A percentile compares a stretch with the other conserved stretches of the same genome.
These are phyloP conservation scores for Drosophila siamana DNA, from an alignment of 2,888 invertebrate genomes.

Conservation along the genomic window DNA sequence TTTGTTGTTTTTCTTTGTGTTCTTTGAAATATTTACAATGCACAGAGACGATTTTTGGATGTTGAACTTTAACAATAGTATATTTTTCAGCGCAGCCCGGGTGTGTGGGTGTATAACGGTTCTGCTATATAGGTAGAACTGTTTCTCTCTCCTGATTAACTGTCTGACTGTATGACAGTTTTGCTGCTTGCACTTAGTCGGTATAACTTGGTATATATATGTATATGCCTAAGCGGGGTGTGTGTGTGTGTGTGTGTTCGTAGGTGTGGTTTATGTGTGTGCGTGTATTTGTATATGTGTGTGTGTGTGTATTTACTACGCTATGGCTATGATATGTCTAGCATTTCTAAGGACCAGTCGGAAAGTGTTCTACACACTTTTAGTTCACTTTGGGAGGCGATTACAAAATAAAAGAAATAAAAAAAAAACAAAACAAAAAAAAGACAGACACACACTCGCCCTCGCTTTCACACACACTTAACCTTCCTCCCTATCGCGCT, in stretches of 20 bases:
- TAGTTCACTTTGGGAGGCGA: constrained; percentile 22
- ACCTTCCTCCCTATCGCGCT: background rate
- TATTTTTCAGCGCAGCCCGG: constrained; percentile 25
- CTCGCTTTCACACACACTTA: background rate
- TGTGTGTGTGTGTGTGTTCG: constrained; percentile 13
- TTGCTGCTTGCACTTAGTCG: constrained; percentile 42
- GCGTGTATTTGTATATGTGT: background rate
- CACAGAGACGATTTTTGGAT: constrained; percentile 26
- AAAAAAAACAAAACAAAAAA: constrained; percentile 13
- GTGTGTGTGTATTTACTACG: constrained; percentile 19
- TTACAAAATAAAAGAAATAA: background rate
- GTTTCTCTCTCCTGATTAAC: constrained; percentile 29
- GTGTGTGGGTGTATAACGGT: constrained; percentile 36
- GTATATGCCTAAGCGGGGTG: background rate
- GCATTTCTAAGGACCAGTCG: constrained; percentile 51
- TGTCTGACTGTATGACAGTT: constrained; percentile 59
- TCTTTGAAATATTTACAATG: constrained; percentile 52
- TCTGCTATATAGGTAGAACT: constrained; percentile 41
- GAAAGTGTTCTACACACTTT: constrained; percentile 55
- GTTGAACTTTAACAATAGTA: constrained; percentile 45
- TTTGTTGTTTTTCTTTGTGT: background rate
- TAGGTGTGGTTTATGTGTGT: constrained; percentile 4
- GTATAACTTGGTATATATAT: constrained; percentile 30
- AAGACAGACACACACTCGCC: constrained; percentile 18
- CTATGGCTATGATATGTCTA: constrained; percentile 50